A percentile compares a stretch with the other conserved stretches of the same genome.
These are phyloP conservation scores for Diadophis punctatus DNA, from an alignment of 2,113 vertebrate genomes.

Conservation along the genomic window DNA sequence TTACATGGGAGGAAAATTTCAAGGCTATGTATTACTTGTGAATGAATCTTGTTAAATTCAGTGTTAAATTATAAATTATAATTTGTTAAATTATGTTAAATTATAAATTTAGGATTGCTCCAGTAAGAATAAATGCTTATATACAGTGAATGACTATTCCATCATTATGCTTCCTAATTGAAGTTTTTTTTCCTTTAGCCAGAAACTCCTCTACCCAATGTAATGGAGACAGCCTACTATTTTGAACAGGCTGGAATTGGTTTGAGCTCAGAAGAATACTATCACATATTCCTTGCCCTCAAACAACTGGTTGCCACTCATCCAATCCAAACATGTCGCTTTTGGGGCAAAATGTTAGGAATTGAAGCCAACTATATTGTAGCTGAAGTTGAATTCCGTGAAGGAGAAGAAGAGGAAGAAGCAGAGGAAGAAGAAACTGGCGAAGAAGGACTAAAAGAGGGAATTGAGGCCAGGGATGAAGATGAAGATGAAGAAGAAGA, in stretches of 20 bases:
- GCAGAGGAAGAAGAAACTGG: slow-evolving; percentile 54
- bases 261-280: slow-evolving; percentile 81
- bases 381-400: slow-evolving; percentile 81
- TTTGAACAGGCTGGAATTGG: slow-evolving; percentile 89
- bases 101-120: not conserved
- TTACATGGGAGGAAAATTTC: not conserved
- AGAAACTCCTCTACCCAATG: slow-evolving; percentile 78
- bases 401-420: slow-evolving; percentile 82
- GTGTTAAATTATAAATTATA: not conserved
- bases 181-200: slow-evolving; percentile 59
- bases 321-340: slow-evolving; percentile 77
- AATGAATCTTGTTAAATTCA: not conserved
- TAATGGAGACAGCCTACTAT: slow-evolving; percentile 85
- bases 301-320: slow-evolving; percentile 80
- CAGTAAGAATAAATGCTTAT: not conserved
- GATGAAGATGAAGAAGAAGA: slow-evolving; percentile 50
- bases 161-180: slow-evolving; percentile 32
- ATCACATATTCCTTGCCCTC: slow-evolving; percentile 84
- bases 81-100: not conserved
- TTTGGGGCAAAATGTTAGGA: slow-evolving; percentile 96
- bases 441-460: slow-evolving; percentile 54
- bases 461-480: slow-evolving; percentile 30
- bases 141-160: not conserved
- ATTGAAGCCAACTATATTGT: slow-evolving; percentile 82
- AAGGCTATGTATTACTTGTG: not conserved